Evolutionary conservation across 2,797 vertebrate species (phyloP), one percentile per base, ranked within the genome.

Genomic region (Pipistrellus kuhlii): DNA sequence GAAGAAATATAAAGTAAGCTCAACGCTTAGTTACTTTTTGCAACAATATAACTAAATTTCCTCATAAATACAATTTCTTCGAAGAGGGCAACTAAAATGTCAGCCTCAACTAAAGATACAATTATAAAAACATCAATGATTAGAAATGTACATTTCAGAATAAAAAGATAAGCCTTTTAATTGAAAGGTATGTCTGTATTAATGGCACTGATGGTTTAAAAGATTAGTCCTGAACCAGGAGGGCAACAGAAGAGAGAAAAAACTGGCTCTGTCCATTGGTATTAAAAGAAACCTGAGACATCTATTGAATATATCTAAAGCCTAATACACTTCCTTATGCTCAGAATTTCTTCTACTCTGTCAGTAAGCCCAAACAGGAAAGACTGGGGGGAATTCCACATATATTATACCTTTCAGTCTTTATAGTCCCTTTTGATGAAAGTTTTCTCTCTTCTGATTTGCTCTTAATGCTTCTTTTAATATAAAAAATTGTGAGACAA

Each of bases 41-140:
- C 27, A 73, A 7, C 91, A 88, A 68, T n/a, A 41, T 10, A 12
- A 48, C n/a, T 80, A 9, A 94, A 71, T 93, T 88, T 94, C 55
- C 35, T 85, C 17, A n/a, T 69, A 57, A 95, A 51, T 30, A 48
- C 4, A 35, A 77, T 27, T 57, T 82, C 25, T 68, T 66, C 44
- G 30, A 91, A n/a, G 46, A 88, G 4, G 27, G n/a, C n/a, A 80
- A 76, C 13, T 85, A 44, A 94, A 78, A 68, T 73, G 1, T 62
- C 46, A 92, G 0, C 14, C 13, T 90, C 23, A 41, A 86, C 5
- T 17, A 68, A 90, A 88, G 82, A 23, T 71, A 44, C 9, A 93
- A 64, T 44, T 68, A 77, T 64, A 73, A 55, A 75, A 77, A 48
- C 25, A 57, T 30, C 14, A 96, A 62, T 80, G 46, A 75, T 30